Percentiles rank a stretch among this genome's conserved stretches.
Evolutionary conservation across 2,113 vertebrate genomes (phyloP).

Genomic region (Machaerirhynchus nigripectus): DNA sequence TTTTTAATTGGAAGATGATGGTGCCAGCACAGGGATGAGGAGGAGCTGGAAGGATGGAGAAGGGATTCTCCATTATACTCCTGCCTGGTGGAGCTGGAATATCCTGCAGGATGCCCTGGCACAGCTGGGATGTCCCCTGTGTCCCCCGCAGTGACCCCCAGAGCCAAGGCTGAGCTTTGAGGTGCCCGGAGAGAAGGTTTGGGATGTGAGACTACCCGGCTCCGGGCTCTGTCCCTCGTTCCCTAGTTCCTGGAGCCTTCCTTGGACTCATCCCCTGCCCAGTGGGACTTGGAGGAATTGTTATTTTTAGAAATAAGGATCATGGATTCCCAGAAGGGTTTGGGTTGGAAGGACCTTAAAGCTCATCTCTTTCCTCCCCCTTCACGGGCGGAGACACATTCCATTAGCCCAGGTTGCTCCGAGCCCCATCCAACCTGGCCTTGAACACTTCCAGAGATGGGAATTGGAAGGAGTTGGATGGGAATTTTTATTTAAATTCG

Average conservation of each 20-base stretch:
- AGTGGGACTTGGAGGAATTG: not conserved
- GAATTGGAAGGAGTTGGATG: not conserved
- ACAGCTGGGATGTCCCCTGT: not conserved
- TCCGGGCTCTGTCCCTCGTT: rapidly evolving
- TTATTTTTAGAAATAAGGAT: not conserved
- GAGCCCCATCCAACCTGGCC: not conserved
- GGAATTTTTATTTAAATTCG: not conserved
- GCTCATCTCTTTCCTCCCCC: not conserved
- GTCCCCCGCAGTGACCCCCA: not conserved
- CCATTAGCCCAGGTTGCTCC: not conserved
- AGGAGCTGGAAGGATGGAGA: not conserved
- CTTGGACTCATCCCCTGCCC: not conserved
- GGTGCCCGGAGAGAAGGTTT: not conserved
- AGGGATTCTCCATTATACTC: not conserved
- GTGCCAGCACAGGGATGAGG: not conserved
- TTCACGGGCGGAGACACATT: not conserved
- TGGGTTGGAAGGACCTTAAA: not conserved
- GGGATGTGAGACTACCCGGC: rapidly evolving
- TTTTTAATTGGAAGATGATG: not conserved
- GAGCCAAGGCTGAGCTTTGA: not conserved
- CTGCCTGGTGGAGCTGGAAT: not conserved
- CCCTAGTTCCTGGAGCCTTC: not conserved
- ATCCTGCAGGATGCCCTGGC: not conserved
- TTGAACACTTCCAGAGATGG: not conserved
- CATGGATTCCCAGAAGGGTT: not conserved